A percentile compares a stretch with the other conserved stretches of the same genome.
Evolutionary conservation across 2,113 vertebrate species (phyloP).

Genomic region (Ictalurus punctatus): DNA sequence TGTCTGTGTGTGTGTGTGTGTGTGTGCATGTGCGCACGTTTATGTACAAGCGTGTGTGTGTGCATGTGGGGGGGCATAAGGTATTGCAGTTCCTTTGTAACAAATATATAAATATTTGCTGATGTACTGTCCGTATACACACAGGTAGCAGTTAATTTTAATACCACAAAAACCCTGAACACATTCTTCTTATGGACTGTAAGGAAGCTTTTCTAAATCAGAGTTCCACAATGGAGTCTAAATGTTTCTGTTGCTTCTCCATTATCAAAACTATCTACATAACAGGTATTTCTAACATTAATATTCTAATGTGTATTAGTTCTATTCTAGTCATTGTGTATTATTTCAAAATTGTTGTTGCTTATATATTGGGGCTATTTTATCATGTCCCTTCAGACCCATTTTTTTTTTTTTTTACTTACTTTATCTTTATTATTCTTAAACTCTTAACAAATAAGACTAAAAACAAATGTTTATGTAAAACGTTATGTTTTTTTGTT

Average conservation of each 20-base stretch:
- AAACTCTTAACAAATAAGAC: neutral
- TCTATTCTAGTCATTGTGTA: neutral
- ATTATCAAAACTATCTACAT: constrained; percentile 14
- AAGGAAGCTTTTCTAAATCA: neutral
- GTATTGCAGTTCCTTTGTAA: constrained; percentile 17
- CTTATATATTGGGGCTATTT: neutral
- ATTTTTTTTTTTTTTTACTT: neutral
- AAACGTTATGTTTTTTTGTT: neutral
- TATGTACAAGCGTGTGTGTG: neutral
- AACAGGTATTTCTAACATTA: constrained; percentile 34
- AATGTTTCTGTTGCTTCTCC: neutral
- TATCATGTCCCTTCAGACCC: neutral
- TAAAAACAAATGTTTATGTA: neutral
- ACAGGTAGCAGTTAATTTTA: neutral
- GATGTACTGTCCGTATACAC: constrained; percentile 17
- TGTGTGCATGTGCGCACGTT: too few relatives aligned
- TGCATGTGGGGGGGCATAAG: neutral
- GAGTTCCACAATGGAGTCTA: constrained; percentile 37
- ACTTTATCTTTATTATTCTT: neutral
- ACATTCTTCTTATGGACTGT: neutral
- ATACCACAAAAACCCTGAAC: neutral
- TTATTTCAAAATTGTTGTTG: neutral
- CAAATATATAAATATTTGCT: constrained; percentile 61
- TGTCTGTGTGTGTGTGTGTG: neutral
- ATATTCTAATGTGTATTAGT: neutral